Percentiles rank a stretch among this genome's conserved stretches.
These are phyloP conservation scores for Margaritifera margaritifera DNA, from an alignment of 2,888 invertebrate genomes.

Conservation along the genomic window DNA sequence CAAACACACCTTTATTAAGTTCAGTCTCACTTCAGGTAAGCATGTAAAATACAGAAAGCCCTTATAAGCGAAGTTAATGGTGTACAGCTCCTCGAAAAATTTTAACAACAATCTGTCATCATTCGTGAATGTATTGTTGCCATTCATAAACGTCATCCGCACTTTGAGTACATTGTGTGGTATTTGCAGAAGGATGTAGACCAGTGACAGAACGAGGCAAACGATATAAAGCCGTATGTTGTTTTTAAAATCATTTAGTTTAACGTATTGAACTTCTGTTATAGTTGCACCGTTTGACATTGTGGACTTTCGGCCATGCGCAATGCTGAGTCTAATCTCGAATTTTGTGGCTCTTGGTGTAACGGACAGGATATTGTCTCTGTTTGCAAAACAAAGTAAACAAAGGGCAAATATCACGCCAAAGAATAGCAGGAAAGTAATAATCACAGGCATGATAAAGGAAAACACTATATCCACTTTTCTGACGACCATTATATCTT, in stretches of 20 bases:
- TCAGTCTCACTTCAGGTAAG: slow-evolving; percentile 36
- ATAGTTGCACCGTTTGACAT: too few relatives aligned
- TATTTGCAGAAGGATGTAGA: slow-evolving; percentile 36
- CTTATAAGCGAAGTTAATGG: slow-evolving; percentile 44
- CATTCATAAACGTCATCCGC: slow-evolving; percentile 31
- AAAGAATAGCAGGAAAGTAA: slow-evolving; percentile 14
- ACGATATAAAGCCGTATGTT: slow-evolving; percentile 27
- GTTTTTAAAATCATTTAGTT: slow-evolving; percentile 12
- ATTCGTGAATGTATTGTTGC: slow-evolving; percentile 22
- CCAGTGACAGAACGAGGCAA: slow-evolving; percentile 20
- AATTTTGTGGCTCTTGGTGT: too few relatives aligned
- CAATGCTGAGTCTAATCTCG: too few relatives aligned
- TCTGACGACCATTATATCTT: slow-evolving; percentile 46
- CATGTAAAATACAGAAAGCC: slow-evolving; percentile 33
- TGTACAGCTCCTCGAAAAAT: slow-evolving; percentile 39
- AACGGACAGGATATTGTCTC: too few relatives aligned
- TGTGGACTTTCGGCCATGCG: too few relatives aligned
- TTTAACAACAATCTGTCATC: slow-evolving; percentile 28
- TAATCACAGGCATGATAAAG: slow-evolving; percentile 42
- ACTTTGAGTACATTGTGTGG: slow-evolving; percentile 42
- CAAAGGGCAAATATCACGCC: not conserved
- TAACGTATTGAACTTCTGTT: too few relatives aligned
- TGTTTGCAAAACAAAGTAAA: not conserved
- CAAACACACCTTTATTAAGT: slow-evolving; percentile 8
- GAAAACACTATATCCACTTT: slow-evolving; percentile 55